Conservation (phyloP, 2,797 vertebrate genomes). For the Clarias platycephalus region DNA sequence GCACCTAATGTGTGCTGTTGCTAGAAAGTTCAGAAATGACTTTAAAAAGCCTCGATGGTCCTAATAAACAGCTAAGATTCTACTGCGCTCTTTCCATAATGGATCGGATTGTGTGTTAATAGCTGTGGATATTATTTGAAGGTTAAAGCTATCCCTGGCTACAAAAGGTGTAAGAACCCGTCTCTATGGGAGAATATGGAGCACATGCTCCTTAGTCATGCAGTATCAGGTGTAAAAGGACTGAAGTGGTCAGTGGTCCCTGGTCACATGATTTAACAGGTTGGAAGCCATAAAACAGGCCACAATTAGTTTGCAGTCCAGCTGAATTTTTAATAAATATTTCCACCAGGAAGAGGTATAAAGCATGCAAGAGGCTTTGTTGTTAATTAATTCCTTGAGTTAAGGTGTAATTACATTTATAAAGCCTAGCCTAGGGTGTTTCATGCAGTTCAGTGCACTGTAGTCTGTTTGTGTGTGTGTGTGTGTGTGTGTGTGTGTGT, state of each 20-base stretch:
- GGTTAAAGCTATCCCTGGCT: neutral
- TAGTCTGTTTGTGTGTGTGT: neutral
- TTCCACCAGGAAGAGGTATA: conserved; percentile 48
- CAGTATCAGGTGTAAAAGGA: conserved; percentile 28
- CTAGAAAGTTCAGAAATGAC: neutral
- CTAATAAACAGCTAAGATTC: neutral
- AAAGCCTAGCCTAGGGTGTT: conserved; percentile 48
- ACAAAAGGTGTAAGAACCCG: neutral
- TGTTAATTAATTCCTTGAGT: conserved; percentile 60
- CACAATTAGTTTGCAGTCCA: conserved; percentile 42
- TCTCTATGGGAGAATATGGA: neutral
- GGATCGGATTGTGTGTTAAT: neutral
- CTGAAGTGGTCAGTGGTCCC: conserved; percentile 15
- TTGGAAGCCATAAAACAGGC: conserved; percentile 36
- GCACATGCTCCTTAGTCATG: conserved; percentile 10
- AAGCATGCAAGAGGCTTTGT: conserved; percentile 54
- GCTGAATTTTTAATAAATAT: conserved; percentile 49
- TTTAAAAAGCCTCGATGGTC: neutral
- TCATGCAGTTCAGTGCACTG: conserved; percentile 17
- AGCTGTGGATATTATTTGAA: neutral
- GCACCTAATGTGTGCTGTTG: neutral
- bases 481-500: neutral
- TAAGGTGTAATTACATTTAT: conserved; percentile 57
- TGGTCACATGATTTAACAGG: conserved; percentile 27
- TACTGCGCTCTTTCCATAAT: neutral